These are phyloP conservation scores for Exocentrus adspersus DNA, from an alignment of 2,888 invertebrate genomes.

Conservation along the genomic window DNA sequence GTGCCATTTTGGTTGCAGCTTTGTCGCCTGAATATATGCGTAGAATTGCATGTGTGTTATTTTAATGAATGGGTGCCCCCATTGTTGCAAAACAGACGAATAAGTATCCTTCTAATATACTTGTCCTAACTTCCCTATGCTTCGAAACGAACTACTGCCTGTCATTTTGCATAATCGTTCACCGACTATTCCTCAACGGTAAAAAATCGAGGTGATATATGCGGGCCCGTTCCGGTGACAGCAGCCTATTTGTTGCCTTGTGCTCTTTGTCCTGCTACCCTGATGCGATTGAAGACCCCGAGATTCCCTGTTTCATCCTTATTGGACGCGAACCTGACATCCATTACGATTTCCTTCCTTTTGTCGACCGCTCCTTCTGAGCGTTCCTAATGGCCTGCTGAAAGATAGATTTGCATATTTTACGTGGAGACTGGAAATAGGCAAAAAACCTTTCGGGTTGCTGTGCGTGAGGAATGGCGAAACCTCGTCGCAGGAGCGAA, in stretches of 20 bases:
- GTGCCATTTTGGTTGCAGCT: constrained; percentile 4
- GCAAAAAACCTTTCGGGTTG: no score
- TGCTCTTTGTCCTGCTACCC: constrained; percentile 18
- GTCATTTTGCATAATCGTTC: no score
- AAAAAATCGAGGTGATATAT: constrained; percentile 20
- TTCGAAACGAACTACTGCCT: neutral
- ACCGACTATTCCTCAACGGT: neutral
- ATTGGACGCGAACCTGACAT: constrained; percentile 25
- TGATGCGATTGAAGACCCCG: constrained; percentile 6
- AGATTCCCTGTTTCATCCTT: constrained; percentile 21
- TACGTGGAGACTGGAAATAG: constrained; percentile 1
- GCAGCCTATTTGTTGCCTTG: constrained; percentile 17
- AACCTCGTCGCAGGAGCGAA: no score
- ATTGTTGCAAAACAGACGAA: no score
- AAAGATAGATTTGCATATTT: constrained; percentile 26
- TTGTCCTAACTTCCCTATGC: neutral
- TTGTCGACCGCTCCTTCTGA: constrained; percentile 5
- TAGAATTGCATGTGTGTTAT: no score
- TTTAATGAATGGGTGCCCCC: no score
- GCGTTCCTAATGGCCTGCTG: constrained; percentile 19
- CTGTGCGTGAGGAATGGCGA: no score
- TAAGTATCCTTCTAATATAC: no score
- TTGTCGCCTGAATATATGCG: neutral
- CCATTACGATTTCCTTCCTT: constrained; percentile 17
- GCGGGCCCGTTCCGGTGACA: constrained; percentile 15